phyloP scores from a whole-genome alignment of 2,888 invertebrate species.

The Morpho helenor region DNA sequence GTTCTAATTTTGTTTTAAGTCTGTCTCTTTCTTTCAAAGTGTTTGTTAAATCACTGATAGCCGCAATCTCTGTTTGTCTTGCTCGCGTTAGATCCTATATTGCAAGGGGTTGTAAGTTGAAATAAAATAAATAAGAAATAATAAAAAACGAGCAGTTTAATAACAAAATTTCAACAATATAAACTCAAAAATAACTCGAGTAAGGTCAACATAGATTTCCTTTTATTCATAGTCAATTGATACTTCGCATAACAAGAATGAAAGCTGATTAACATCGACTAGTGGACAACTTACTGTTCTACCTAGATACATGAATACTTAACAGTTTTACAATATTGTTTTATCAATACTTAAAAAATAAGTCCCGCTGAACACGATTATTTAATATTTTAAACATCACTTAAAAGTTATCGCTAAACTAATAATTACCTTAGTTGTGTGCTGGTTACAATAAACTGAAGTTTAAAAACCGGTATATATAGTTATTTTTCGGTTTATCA shows the following conservation, averaged over 20 bases:
- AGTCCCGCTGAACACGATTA: constrained; percentile 75
- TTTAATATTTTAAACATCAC: constrained; percentile 63
- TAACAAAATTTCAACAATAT: constrained; percentile 65
- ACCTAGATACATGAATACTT: constrained; percentile 74
- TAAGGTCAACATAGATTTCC: constrained; percentile 58
- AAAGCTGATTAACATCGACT: constrained; percentile 72
- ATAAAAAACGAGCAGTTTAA: constrained; percentile 52
- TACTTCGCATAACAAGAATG: constrained; percentile 68
- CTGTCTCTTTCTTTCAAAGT: constrained; percentile 55
- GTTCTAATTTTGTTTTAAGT: constrained; percentile 58
- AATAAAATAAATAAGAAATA: constrained; percentile 52
- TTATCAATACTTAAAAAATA: constrained; percentile 71
- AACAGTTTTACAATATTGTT: constrained; percentile 73
- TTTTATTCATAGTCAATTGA: constrained; percentile 52
- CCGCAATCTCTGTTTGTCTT: constrained; percentile 59
- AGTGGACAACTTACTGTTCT: constrained; percentile 73
- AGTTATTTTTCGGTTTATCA: constrained; percentile 38
- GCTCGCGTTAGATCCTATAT: constrained; percentile 63
- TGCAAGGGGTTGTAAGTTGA: constrained; percentile 53
- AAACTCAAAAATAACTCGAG: constrained; percentile 62
- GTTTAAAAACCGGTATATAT: constrained; percentile 39
- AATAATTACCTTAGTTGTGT: constrained; percentile 69
- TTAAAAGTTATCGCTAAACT: constrained; percentile 71
- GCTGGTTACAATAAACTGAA: constrained; percentile 60
- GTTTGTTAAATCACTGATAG: constrained; percentile 55